Base-by-base conservation (phyloP, 2,113 vertebrate species). In the Gorsachius goisagi region DNA sequence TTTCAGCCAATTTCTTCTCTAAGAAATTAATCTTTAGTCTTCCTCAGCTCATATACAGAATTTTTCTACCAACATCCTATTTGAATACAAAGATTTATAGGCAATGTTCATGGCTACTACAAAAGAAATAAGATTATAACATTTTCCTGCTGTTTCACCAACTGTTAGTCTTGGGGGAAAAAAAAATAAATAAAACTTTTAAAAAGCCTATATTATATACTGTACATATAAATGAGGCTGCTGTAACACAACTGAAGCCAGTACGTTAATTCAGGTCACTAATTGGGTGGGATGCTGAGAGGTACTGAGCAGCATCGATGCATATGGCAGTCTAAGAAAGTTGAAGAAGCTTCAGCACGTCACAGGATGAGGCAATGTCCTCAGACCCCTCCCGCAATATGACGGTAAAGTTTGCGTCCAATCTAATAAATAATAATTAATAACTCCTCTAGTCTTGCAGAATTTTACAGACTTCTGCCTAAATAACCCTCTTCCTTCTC, bases 381-480 rank as follows among this genome's bases (percentile, higher is more conserved):
- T 94, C 96, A 97, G 95, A 97, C 39, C 90, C 87, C 90, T 96
- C 96, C 91, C n/a, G 47, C 91, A 97, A 93, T 90, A 96, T 32
- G 81, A 72, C 21, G 0, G 30, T n/a, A n/a, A 95, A 97, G 95
- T 96, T 97, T 97, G 89, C 69, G 94, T 97, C 85, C 89, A 83
- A 93, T 86, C 91, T 96, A 97, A 91, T 71, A 91, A 94, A 91
- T 69, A 71, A 37, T 9, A 41, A 75, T 17, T 32, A 76, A 22
- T 24, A 72, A 90, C 87, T 95, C 84, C 59, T 64, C 62, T 68
- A 23, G 83, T 94, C 66, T 96, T 89, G 72, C 71, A 94, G 87
- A 96, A 96, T 96, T 93, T 88, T 83, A 93, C 74, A 97, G 76
- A 79, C 72, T 94, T 95, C 71, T 96, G 88, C 63, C 66, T 93